Base-by-base conservation (phyloP, 2,888 invertebrate genomes). In the Hypsopygia costalis region DNA sequence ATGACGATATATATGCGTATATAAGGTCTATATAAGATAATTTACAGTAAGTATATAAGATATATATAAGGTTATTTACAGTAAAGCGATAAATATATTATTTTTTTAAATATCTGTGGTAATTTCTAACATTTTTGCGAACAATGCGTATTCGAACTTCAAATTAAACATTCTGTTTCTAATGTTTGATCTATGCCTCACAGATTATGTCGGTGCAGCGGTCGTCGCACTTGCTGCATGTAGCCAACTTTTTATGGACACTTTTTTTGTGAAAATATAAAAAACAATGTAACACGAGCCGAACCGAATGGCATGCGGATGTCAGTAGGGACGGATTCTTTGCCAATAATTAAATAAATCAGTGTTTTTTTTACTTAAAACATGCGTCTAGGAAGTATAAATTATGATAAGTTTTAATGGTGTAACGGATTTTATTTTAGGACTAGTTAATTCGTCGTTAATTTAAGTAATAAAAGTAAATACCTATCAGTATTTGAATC, bases 261-360 rank as follows among this genome's bases (percentile, higher is more conserved):
- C 49, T 68, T 78, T 78, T 76, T 70, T 61, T 40, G 43, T 11
- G 44, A 41, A 43, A 43, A 52, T 59, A 63, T 74, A 81, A 81
- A 82, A 67, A 62, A 36, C 16, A 41, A 43, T 57, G 83, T 65
- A 85, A 85, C 80, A 78, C 79, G 83, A 85, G 81, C 80, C 75
- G 73, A 58, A 53, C 55, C 75, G 73, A 58, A 53, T 55, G 79
- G 77, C 58, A 85, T 83, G 85, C 81, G 86, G 85, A 85, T 81
- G 81, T 76, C 60, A 51, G 52, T 53, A 46, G 45, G 52, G 51
- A 57, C 36, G 51, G 44, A 43, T 50, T 52, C 49, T 61, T 52
- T 64, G 53, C 57, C 51, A 65, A 47, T 48, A 51, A 51, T 36
- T 45, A 43, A 36, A 47, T 48, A 45, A 47, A 51, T 51, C 58